Conservation (phyloP, 2,888 invertebrate genomes). For the Aproaerema taeniolella region DNA sequence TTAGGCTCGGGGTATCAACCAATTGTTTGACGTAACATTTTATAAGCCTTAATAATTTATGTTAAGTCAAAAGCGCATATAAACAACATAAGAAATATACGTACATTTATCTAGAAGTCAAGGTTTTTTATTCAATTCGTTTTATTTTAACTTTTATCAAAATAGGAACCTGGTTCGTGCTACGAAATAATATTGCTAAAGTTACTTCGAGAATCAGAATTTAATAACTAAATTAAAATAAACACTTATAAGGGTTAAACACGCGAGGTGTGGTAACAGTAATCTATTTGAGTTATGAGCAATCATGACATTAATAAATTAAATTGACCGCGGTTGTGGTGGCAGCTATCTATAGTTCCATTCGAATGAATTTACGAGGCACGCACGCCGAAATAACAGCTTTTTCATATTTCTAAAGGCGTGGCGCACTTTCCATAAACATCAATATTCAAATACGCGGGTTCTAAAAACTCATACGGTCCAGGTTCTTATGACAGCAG, state of each 20-base stretch:
- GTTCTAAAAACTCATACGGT: conserved; percentile 63
- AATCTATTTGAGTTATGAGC: conserved; percentile 13
- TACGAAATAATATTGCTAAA: too few species aligned
- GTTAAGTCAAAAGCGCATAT: too few species aligned
- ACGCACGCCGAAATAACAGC: conserved; percentile 26
- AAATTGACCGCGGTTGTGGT: conserved; percentile 17
- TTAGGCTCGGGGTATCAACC: not conserved
- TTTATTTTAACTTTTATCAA: too few species aligned
- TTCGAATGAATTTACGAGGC: conserved; percentile 31
- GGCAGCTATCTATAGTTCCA: conserved; percentile 31
- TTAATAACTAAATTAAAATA: not conserved
- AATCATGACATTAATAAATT: conserved; percentile 13
- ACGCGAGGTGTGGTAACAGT: conserved; percentile 8
- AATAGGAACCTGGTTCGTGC: too few species aligned
- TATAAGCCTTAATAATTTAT: too few species aligned
- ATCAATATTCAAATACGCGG: conserved; percentile 66
- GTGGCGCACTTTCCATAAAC: conserved; percentile 51
- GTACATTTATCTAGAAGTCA: too few species aligned
- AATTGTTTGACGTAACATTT: not conserved
- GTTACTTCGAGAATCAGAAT: too few species aligned
- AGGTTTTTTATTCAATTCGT: too few species aligned
- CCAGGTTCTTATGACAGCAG: conserved; percentile 62
- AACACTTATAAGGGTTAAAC: not conserved
- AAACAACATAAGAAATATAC: too few species aligned
- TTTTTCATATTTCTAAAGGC: conserved; percentile 32